Base-by-base conservation (phyloP, 2,797 vertebrate genomes). In the Knipowitschia caucasica region DNA sequence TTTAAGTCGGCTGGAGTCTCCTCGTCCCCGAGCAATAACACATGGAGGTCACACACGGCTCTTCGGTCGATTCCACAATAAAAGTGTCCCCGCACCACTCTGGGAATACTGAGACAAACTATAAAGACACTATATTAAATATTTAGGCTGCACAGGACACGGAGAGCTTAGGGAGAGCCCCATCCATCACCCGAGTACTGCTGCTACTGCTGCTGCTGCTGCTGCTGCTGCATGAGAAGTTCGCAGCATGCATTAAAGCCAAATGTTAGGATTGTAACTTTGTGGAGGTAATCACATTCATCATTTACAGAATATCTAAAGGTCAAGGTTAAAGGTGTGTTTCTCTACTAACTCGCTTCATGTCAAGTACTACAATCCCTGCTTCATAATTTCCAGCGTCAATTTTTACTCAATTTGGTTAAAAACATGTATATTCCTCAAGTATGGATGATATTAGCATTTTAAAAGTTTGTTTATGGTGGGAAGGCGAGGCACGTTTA, bases 21-120 rank as follows among this genome's bases (percentile, higher is more conserved):
- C 24, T 23, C 50, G 73, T 81, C 83, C 79, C 85, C 4, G 17
- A 83, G 83, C 84, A 87, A 87, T 84, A 84, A 77, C 78, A 59
- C 31, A 71, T 45, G 42, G 78, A 86, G 83, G 78, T 89, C 82
- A 89, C 76, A 77, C 65, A 59, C 64, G 59, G 80, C 72, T 50
- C 56, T 61, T 17, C 43, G 67, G 75, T 73, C 53, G 55, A 76
- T 73, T 59, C 58, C 30, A 66, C 69, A 84, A 73, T 87, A 83
- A 85, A 88, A 69, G 66, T 73, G 66, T 77, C 76, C 74, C 66
- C 42, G 58, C 73, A 67, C 55, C 58, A 76, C 71, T 64, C 42
- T 64, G 67, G 73, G 73, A 78, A 73, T 81, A 68, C 55, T 26
- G 43, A 59, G 59, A 71, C 56, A 59, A 77, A 57, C 59, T 69